Base-by-base conservation (phyloP, 2,888 invertebrate genomes). In the Amblyjoppa proteus region DNA sequence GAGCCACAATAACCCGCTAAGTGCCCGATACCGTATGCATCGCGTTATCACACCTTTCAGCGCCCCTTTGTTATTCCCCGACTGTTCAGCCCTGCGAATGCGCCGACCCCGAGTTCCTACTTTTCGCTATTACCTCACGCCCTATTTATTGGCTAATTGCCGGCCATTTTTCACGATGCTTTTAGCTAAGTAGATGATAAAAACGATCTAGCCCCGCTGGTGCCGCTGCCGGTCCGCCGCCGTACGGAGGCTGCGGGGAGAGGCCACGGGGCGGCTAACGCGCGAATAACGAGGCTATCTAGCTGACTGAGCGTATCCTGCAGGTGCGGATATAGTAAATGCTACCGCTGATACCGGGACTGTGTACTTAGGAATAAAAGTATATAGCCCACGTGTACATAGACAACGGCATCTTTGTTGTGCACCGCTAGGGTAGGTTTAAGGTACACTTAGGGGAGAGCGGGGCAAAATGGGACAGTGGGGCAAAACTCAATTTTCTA, bases 121-220 rank as follows among this genome's bases (percentile, higher is more conserved):
- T 84, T 85, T 75, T 45, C 68, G 53, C 82, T 76, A 83, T 85
- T 81, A 79, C 73, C 53, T 69, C 51, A 70, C 34, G 61, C 25
- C 73, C 88, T 88, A 86, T 90, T 90, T 90, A 90, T 90, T 87
- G 88, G 89, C 87, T 90, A 90, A 90, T 90, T 90, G 89, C 88
- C 41, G 31, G 73, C 82, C 87, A 89, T 90, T 89, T 89, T 90
- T 88, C 82, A 85, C 87, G 88, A 87, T 89, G 90, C 90, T 90
- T 89, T 90, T 89, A 90, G 88, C 89, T 81, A 87, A 88, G 87
- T 87, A 86, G 90, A 89, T 89, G 88, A 89, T 89, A 89, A 90
- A 89, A 88, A 86, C 58, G 64, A 81, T 75, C 38, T 71, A 76
- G 31, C 25, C 31, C 45, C 68, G 45, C 41, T 45, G 28, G 61